These are phyloP conservation scores for Carapus acus DNA, from an alignment of 2,797 vertebrate species.

Conservation along the genomic window DNA sequence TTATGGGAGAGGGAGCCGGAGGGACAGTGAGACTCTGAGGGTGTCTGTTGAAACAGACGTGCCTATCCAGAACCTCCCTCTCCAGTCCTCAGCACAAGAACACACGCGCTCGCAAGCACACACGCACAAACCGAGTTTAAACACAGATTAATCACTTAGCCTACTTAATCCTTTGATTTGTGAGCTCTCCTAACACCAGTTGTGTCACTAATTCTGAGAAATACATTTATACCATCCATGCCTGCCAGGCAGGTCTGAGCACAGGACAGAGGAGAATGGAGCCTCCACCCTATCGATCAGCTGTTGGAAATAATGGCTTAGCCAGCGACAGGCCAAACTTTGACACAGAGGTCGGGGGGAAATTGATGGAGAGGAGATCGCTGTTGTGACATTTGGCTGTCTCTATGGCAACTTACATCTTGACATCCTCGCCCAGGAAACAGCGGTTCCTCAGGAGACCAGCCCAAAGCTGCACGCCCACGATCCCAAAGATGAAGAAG, in stretches of 20 bases:
- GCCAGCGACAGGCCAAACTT: conserved; percentile 27
- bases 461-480: conserved; percentile 95
- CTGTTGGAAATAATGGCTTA: conserved; percentile 34
- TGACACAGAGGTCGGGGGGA: conserved; percentile 23
- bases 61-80: background rate
- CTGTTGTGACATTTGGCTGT: conserved; percentile 31
- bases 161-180: conserved; percentile 33
- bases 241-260: conserved; percentile 26
- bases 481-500: conserved; percentile 97
- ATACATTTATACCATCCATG: conserved; percentile 15
- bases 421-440: conserved; percentile 85
- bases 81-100: background rate
- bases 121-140: conserved; percentile 4
- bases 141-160: conserved; percentile 19
- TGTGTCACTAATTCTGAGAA: conserved; percentile 17
- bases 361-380: conserved; percentile 10
- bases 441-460: conserved; percentile 92
- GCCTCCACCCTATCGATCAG: conserved; percentile 33
- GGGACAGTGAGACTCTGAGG: conserved; percentile 17
- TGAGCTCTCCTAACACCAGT: conserved; percentile 7
- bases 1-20: conserved; percentile 7
- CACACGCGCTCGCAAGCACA: background rate
- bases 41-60: conserved; percentile 10
- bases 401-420: conserved; percentile 73
- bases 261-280: conserved; percentile 36